phyloP scores from a whole-genome alignment of 1,140 invertebrate genomes.

The Potamilus streckersoni region DNA sequence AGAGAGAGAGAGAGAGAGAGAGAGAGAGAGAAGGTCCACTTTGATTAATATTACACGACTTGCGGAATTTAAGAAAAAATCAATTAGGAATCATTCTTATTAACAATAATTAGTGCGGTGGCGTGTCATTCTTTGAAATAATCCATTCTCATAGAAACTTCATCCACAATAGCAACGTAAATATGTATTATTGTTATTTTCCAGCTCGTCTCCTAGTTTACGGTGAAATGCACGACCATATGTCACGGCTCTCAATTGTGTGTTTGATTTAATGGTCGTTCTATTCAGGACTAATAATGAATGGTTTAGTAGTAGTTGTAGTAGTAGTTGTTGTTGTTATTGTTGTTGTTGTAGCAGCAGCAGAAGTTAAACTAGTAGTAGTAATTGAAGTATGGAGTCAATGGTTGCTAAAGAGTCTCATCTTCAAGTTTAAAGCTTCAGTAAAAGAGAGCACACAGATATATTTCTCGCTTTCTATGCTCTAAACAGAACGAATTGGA shows the following conservation, averaged over 20 bases:
- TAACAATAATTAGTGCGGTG: too few species aligned
- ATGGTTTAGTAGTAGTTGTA: neutral
- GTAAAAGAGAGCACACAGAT: too few species aligned
- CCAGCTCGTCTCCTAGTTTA: neutral
- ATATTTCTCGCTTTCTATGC: too few species aligned
- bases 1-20: too few species aligned
- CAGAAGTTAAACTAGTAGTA: neutral
- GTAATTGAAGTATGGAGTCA: conserved; percentile 3
- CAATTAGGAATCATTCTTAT: too few species aligned
- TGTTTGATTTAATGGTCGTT: neutral
- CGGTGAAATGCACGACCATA: neutral
- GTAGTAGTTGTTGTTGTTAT: neutral
- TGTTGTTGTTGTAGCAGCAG: neutral
- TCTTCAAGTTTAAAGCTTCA: neutral
- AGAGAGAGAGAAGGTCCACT: too few species aligned
- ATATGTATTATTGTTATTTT: neutral
- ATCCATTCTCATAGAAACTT: neutral
- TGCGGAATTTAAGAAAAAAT: too few species aligned
- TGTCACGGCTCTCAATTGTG: neutral
- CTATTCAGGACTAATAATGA: neutral
- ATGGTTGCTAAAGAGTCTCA: conserved; percentile 2
- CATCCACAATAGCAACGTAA: neutral
- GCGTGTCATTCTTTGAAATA: neutral
- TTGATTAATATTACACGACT: too few species aligned
- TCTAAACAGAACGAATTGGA: too few species aligned